phyloP scores from a whole-genome alignment of 2,797 vertebrate species.

The Characodon lateralis region DNA sequence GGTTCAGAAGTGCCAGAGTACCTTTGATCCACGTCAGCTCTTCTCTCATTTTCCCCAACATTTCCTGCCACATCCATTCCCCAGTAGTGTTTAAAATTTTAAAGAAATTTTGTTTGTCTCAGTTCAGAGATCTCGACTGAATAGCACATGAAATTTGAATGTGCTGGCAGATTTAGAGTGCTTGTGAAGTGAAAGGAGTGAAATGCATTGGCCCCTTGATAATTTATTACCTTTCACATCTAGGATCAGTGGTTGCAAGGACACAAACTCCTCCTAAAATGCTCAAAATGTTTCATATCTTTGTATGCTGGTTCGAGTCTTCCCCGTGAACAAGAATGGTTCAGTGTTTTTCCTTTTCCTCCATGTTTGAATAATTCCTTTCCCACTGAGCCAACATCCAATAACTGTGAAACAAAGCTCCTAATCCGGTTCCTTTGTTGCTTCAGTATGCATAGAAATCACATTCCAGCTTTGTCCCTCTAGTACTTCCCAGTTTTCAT shows the following conservation, averaged over 20 bases:
- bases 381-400: slow-evolving; percentile 64
- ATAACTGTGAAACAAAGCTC: slow-evolving; percentile 66
- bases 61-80: not conserved
- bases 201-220: not conserved
- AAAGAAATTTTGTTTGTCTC: slow-evolving; percentile 10
- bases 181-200: slow-evolving; percentile 9
- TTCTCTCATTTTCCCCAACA: not conserved
- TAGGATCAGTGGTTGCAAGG: slow-evolving; percentile 11
- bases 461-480: slow-evolving; percentile 36
- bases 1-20: not conserved
- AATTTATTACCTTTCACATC: slow-evolving; percentile 21
- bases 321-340: slow-evolving; percentile 42
- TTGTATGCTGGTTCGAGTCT: slow-evolving; percentile 46
- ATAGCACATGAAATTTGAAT: slow-evolving; percentile 7
- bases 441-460: slow-evolving; percentile 44
- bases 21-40: not conserved
- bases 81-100: slow-evolving; percentile 1
- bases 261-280: slow-evolving; percentile 8
- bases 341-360: slow-evolving; percentile 43
- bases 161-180: not conserved
- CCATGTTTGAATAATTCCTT: slow-evolving; percentile 57
- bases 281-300: slow-evolving; percentile 24
- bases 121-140: slow-evolving; percentile 13
- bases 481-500: slow-evolving; percentile 24
- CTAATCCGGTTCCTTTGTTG: slow-evolving; percentile 56